A percentile compares a stretch with the other conserved stretches of the same genome.
Conservation (phyloP, 2,888 invertebrate genomes). For the Tortricodes alternella region DNA sequence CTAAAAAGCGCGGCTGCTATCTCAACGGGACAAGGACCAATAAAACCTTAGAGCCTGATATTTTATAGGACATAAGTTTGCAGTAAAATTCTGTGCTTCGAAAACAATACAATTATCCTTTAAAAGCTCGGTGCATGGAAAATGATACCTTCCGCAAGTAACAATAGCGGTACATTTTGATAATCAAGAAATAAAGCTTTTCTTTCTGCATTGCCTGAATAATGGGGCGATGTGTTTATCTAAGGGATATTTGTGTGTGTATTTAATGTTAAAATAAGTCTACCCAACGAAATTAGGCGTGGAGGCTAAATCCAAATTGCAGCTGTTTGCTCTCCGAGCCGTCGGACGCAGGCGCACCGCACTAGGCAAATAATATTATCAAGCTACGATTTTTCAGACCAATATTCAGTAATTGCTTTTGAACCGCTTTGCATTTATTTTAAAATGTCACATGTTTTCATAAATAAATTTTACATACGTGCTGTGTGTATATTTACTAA, state of each 20-base stretch:
- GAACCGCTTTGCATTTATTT: too few relatives aligned
- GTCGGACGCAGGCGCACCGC: constrained; percentile 35
- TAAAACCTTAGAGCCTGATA: constrained; percentile 34
- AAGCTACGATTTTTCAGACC: background rate
- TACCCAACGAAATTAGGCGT: constrained; percentile 79
- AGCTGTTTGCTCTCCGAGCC: constrained; percentile 65
- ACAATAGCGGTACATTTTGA: constrained; percentile 47
- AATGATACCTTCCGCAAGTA: constrained; percentile 38
- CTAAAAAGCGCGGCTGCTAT: constrained; percentile 3
- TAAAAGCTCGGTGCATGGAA: constrained; percentile 31
- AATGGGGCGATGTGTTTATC: constrained; percentile 77
- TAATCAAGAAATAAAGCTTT: constrained; percentile 53
- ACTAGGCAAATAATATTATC: background rate
- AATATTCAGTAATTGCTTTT: too few relatives aligned
- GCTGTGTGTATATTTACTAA: too few relatives aligned
- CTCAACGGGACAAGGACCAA: constrained; percentile 6
- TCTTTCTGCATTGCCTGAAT: constrained; percentile 58
- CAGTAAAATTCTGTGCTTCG: constrained; percentile 49
- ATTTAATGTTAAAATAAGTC: constrained; percentile 81
- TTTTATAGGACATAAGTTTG: too few relatives aligned
- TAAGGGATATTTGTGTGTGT: constrained; percentile 78
- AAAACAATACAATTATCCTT: constrained; percentile 53
- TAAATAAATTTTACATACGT: too few relatives aligned
- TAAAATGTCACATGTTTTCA: too few relatives aligned
- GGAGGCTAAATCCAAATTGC: constrained; percentile 77